These are phyloP conservation scores for Caenorhabditis becei DNA, from an alignment of 2,888 invertebrate species.

Conservation along the genomic window DNA sequence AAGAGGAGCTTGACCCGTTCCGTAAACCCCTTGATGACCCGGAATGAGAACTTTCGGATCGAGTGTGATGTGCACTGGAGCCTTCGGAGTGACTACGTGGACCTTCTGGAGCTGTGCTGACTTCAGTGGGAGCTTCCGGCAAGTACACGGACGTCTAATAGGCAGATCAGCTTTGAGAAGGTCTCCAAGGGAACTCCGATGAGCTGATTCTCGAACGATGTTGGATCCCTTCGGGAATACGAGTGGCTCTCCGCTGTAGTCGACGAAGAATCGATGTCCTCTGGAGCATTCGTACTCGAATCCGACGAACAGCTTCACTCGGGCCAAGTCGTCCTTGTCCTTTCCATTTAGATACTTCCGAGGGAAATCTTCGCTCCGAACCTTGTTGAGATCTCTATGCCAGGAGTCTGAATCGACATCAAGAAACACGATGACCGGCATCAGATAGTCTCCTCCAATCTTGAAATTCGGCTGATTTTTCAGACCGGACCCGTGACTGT, in stretches of 20 bases:
- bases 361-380: slow-evolving; percentile 50
- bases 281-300: slow-evolving; percentile 96
- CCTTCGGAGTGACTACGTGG: slow-evolving; percentile 92
- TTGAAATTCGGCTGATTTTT: slow-evolving; percentile 90
- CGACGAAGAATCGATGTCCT: slow-evolving; percentile 95
- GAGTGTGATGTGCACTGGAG: slow-evolving; percentile 91
- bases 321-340: slow-evolving; percentile 25
- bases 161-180: slow-evolving; percentile 92
- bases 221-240: slow-evolving; percentile 49
- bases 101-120: slow-evolving; percentile 86
- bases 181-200: slow-evolving; percentile 15
- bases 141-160: slow-evolving; percentile 90
- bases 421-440: slow-evolving; percentile 91
- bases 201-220: slow-evolving; percentile 19
- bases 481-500: slow-evolving; percentile 83
- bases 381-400: slow-evolving; percentile 59
- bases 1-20: slow-evolving; percentile 70
- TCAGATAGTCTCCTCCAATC: slow-evolving; percentile 90
- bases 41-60: slow-evolving; percentile 87
- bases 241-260: slow-evolving; percentile 59
- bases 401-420: slow-evolving; percentile 57
- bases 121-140: slow-evolving; percentile 84
- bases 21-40: slow-evolving; percentile 64
- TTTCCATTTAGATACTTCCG: slow-evolving; percentile 25
- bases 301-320: slow-evolving; percentile 87